phyloP scores from a whole-genome alignment of 2,888 invertebrate species.

The Eupithecia exiguata region DNA sequence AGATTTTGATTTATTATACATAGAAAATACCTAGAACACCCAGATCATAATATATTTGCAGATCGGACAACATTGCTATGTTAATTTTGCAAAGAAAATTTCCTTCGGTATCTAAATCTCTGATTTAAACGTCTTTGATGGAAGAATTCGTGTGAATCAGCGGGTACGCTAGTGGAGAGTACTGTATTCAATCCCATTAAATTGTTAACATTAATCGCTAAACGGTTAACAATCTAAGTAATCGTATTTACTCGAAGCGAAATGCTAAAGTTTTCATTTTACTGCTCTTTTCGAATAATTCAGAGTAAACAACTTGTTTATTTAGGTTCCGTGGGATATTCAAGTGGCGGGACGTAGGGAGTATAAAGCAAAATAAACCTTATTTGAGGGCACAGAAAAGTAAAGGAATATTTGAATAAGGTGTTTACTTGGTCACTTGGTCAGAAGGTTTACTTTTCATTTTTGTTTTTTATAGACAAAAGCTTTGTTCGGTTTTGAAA shows the following conservation, averaged over 20 bases:
- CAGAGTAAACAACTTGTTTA: conserved; percentile 45
- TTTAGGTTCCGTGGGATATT: conserved; percentile 39
- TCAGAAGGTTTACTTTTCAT: not conserved
- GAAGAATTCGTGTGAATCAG: not conserved
- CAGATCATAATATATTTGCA: too few species aligned
- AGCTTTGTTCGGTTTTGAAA: not conserved
- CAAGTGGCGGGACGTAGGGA: conserved; percentile 16
- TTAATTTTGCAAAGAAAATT: too few species aligned
- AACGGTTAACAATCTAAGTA: conserved; percentile 29
- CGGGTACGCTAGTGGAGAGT: not conserved
- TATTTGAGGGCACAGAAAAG: conserved; percentile 1
- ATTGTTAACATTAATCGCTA: conserved; percentile 24
- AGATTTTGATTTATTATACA: too few species aligned
- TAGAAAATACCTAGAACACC: too few species aligned
- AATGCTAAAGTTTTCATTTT: conserved; percentile 44
- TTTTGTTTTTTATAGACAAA: not conserved
- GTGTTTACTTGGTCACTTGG: not conserved
- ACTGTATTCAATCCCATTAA: conserved; percentile 11
- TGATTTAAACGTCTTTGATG: too few species aligned
- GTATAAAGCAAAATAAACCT: conserved; percentile 15
- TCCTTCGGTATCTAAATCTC: too few species aligned
- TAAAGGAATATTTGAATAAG: conserved; percentile 3
- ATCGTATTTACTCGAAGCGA: conserved; percentile 40
- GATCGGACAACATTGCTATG: too few species aligned
- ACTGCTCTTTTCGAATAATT: conserved; percentile 48